These are phyloP conservation scores for Eurosta solidaginis DNA, from an alignment of 1,140 invertebrate genomes.

Conservation along the genomic window DNA sequence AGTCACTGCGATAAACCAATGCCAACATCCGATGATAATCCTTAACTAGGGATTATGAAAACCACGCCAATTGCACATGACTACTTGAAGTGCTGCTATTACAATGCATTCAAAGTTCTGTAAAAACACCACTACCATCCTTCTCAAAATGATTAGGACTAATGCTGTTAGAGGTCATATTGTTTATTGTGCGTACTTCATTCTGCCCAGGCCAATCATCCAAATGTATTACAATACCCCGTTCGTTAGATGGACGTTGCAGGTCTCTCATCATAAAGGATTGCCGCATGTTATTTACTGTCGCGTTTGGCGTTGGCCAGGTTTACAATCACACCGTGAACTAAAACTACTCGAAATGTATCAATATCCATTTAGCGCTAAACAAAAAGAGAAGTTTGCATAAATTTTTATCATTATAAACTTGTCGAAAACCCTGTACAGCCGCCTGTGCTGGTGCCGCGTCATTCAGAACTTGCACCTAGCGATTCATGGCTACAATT, in stretches of 20 bases:
- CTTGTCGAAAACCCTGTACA: constrained; percentile 91
- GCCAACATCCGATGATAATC: constrained; percentile 29
- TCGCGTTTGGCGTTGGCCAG: constrained; percentile 97
- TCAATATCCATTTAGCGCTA: constrained; percentile 92
- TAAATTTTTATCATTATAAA: constrained; percentile 98
- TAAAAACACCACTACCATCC: constrained; percentile 1
- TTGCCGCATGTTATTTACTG: constrained; percentile 98
- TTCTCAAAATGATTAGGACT: constrained; percentile 32
- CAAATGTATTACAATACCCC: constrained; percentile 97
- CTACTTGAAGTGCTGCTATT: constrained; percentile 17
- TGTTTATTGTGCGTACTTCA: not conserved
- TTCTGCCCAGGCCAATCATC: constrained; percentile 88
- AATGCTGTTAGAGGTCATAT: not conserved
- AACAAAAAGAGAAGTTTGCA: constrained; percentile 97
- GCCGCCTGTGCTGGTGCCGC: constrained; percentile 92
- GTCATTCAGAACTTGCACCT: constrained; percentile 94
- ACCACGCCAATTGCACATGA: not conserved
- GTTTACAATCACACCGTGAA: constrained; percentile 96
- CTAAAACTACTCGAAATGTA: constrained; percentile 92
- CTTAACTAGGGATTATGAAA: not conserved
- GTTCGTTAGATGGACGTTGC: constrained; percentile 88
- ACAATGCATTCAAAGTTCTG: constrained; percentile 27
- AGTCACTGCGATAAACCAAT: constrained; percentile 42
- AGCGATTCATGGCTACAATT: constrained; percentile 87
- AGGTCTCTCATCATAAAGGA: constrained; percentile 94